Conservation (phyloP, 1,140 invertebrate genomes). For the Trachymyrmex septentrionalis region DNA sequence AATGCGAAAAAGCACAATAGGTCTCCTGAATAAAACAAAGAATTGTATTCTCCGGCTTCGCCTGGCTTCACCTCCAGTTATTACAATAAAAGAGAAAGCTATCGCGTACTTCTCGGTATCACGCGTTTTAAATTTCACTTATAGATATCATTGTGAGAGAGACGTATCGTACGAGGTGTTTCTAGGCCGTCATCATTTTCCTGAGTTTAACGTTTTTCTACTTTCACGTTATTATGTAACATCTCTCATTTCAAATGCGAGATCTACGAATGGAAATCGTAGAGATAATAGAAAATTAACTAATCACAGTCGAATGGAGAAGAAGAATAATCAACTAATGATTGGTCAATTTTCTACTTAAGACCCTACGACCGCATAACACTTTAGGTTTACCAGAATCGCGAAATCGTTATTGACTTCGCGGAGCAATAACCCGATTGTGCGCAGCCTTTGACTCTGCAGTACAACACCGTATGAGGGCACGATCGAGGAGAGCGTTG, state of each 20-base stretch:
- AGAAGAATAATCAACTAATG: no score
- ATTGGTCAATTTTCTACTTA: no score
- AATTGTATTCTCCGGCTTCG: neutral
- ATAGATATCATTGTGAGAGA: neutral
- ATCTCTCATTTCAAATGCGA: neutral
- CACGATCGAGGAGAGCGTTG: conserved; percentile 53
- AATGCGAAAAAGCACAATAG: neutral
- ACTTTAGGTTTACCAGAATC: neutral
- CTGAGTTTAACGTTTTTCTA: neutral
- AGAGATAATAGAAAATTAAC: no score
- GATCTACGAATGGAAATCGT: no score
- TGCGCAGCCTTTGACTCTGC: conserved; percentile 5
- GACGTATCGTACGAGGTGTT: neutral
- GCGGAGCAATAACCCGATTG: conserved; percentile 2
- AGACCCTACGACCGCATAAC: no score
- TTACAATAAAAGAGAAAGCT: neutral
- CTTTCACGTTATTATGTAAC: neutral
- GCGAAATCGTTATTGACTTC: neutral
- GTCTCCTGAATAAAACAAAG: neutral
- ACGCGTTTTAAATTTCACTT: neutral
- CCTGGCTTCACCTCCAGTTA: neutral
- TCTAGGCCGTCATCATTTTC: neutral
- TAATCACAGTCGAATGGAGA: no score
- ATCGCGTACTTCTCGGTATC: neutral
- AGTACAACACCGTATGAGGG: conserved; percentile 14